Evolutionary conservation across 1,140 invertebrate genomes (phyloP).

Genomic region (Drosophila arizonae): DNA sequence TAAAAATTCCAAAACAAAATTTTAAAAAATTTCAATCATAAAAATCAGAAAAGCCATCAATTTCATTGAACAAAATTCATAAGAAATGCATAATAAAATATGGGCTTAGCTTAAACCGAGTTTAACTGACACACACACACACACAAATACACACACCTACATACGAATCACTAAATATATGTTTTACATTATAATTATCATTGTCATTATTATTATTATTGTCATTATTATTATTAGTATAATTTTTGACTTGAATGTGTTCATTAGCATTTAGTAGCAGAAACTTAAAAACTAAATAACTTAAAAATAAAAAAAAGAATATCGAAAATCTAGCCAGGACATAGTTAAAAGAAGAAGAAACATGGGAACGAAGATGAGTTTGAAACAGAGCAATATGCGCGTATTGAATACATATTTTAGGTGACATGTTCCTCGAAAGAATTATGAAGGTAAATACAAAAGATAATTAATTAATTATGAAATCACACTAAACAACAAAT

Average conservation of each 20-base stretch:
- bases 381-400: constrained; percentile 70
- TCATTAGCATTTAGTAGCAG: constrained; percentile 78
- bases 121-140: constrained; percentile 63
- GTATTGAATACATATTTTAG: constrained; percentile 81
- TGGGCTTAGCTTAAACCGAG: constrained; percentile 76
- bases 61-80: too few relatives aligned
- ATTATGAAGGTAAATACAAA: constrained; percentile 29
- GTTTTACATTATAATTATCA: constrained; percentile 35
- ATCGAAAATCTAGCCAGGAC: constrained; percentile 21
- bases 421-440: constrained; percentile 77
- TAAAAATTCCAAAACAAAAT: too few relatives aligned
- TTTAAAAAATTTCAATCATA: too few relatives aligned
- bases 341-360: constrained; percentile 32
- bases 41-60: background rate
- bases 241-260: constrained; percentile 79
- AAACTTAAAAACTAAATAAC: constrained; percentile 14
- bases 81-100: constrained; percentile 10
- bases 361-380: constrained; percentile 7
- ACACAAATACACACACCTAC: constrained; percentile 36
- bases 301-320: constrained; percentile 8
- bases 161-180: constrained; percentile 46
- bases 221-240: constrained; percentile 51
- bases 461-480: constrained; percentile 14
- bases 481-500: constrained; percentile 9
- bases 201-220: constrained; percentile 15